These are phyloP conservation scores for Aphelenchoides fujianensis DNA, from an alignment of 1,140 invertebrate species.

Conservation along the genomic window DNA sequence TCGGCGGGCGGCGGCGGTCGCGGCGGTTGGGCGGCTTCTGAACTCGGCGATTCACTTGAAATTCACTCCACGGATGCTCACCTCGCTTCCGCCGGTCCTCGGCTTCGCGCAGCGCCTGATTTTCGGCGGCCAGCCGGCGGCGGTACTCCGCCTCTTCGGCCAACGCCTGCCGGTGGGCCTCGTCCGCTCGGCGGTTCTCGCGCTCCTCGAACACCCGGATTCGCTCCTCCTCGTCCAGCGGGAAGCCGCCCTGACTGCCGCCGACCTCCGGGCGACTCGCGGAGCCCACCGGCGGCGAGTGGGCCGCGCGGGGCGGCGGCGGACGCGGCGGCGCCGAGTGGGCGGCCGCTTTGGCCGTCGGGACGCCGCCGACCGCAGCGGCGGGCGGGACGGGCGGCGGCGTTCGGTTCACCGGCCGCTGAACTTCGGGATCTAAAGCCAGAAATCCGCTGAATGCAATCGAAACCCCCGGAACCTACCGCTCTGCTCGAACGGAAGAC, in stretches of 20 bases:
- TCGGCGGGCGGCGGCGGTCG: neutral
- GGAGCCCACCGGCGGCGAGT: too few relatives aligned
- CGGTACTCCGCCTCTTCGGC: slow-evolving; percentile 5
- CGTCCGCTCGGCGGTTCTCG: neutral
- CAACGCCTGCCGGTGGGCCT: neutral
- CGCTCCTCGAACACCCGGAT: neutral
- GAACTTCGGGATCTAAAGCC: neutral
- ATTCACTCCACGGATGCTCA: neutral
- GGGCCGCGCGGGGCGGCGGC: too few relatives aligned
- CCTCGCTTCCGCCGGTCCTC: neutral
- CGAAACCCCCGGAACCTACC: neutral
- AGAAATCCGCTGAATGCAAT: neutral
- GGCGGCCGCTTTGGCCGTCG: too few relatives aligned
- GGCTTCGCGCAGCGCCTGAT: neutral
- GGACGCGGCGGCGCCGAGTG: too few relatives aligned
- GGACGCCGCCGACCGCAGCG: too few relatives aligned
- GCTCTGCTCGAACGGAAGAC: neutral
- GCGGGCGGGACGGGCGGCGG: neutral
- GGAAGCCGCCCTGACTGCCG: too few relatives aligned
- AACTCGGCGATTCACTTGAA: neutral
- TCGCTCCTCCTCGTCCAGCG: neutral
- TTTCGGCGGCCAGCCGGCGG: neutral
- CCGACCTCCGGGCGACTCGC: too few relatives aligned
- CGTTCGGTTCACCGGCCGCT: neutral
- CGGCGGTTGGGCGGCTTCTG: neutral